Evolutionary conservation across 2,113 vertebrate genomes (phyloP), one percentile per base, ranked within the genome.

Genomic region (Osmerus eperlanus): DNA sequence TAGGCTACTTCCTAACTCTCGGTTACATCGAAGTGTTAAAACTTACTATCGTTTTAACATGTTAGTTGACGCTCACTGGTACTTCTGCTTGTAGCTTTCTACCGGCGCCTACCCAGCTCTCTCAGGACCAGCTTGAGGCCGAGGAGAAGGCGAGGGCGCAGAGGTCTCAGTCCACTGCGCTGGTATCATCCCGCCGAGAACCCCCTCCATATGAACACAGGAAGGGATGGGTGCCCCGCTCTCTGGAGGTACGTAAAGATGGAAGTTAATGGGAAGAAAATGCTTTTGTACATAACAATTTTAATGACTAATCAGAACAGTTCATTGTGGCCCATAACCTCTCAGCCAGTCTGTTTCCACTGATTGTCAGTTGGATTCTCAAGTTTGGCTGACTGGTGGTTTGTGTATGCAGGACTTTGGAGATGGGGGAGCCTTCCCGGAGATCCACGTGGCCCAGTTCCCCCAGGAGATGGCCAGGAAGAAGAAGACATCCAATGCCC

Each of bases 391-490:
- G 41, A 47, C 41, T 47, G 5, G 19, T 59, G 16, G 14, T n/a
- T 28, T 76, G 28, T 72, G 19, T 74, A 75, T 77, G 1, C 70
- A 99, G 97, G 97, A 99, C 89, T 98, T 99, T 85, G 95, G 95
- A 86, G 97, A 99, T 96, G 97, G 97, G 18, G 97, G 97, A 36
- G 97, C 97, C 78, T 99, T 99, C 66, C 97, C 97, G 63, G 97
- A 99, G 89, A 96, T 99, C 79, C 96, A 97, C 0, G 94, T 99
- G 90, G 97, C 97, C 74, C 97, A 99, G 67, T 99, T 96, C 87
- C 97, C 97, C 6, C 77, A 96, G 92, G 97, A 99, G 81, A 98
- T 99, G 97, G 97, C 97, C 3, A 90, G 95, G 56, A 97, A 96
- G 90, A 98, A 97, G 87, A 97, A 94, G 85, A 95, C 94, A 47